Percentiles rank a stretch among this genome's conserved stretches.
Conservation (phyloP, 1,140 invertebrate species). For the Drosophila ohnishii region DNA sequence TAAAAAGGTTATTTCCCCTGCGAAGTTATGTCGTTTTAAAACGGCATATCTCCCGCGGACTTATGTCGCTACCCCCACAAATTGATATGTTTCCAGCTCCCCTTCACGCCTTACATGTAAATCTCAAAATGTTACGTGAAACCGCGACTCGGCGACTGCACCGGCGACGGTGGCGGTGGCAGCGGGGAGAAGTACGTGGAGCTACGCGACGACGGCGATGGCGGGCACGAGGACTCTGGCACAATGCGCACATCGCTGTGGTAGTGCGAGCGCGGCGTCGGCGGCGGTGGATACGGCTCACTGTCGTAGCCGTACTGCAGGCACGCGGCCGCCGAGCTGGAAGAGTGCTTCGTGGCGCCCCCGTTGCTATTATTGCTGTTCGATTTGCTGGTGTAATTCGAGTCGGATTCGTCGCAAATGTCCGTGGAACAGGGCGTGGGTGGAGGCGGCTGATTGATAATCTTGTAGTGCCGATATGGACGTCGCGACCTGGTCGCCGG, state of each 20-base stretch:
- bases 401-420: conserved; percentile 94
- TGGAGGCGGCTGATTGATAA: conserved; percentile 93
- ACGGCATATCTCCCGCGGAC: no score
- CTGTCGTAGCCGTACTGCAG: conserved; percentile 86
- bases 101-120: conserved; percentile 63
- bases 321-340: conserved; percentile 73
- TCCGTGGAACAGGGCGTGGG: conserved; percentile 97
- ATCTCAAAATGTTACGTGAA: conserved; percentile 83
- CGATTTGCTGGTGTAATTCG: conserved; percentile 85
- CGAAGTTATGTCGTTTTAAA: no score
- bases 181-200: conserved; percentile 89
- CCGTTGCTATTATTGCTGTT: conserved; percentile 82
- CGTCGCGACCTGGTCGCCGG: conserved; percentile 91
- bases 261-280: conserved; percentile 91
- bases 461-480: conserved; percentile 90
- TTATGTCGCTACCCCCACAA: no score
- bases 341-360: conserved; percentile 67
- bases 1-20: no score
- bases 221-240: conserved; percentile 86
- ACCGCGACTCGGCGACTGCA: conserved; percentile 84
- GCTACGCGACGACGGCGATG: conserved; percentile 90
- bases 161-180: conserved; percentile 89
- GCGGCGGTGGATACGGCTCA: conserved; percentile 91
- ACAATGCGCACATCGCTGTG: conserved; percentile 86
- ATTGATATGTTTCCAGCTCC: conserved; percentile 16